Evolutionary conservation across 2,888 invertebrate genomes (phyloP).

Genomic region (Listrodromus nycthemerus): DNA sequence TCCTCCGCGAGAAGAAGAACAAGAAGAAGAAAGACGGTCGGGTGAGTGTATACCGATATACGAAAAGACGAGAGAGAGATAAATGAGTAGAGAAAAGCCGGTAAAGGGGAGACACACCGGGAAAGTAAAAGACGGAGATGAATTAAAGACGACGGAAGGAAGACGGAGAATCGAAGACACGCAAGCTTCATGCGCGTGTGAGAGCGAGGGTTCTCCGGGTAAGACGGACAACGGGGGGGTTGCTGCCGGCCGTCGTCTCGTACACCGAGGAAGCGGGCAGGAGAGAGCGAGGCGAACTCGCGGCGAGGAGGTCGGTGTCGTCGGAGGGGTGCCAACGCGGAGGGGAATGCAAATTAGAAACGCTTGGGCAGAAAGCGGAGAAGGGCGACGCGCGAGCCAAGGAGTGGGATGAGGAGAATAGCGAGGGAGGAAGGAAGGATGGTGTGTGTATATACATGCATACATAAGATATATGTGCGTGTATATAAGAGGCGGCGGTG

Average conservation of each 20-base stretch:
- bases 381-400: conserved; percentile 61
- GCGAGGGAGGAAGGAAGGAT: conserved; percentile 67
- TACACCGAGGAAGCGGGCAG: conserved; percentile 36
- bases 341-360: conserved; percentile 85
- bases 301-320: conserved; percentile 61
- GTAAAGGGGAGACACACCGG: conserved; percentile 51
- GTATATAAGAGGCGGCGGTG: conserved; percentile 61
- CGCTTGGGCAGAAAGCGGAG: conserved; percentile 81
- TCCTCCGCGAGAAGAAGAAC: conserved; percentile 32
- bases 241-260: conserved; percentile 63
- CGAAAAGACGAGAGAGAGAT: conserved; percentile 25
- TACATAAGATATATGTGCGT: conserved; percentile 42
- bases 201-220: conserved; percentile 31
- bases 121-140: conserved; percentile 34
- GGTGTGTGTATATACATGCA: conserved; percentile 69
- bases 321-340: conserved; percentile 78
- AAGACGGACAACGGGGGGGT: conserved; percentile 68
- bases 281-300: conserved; percentile 48
- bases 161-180: conserved; percentile 53
- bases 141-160: conserved; percentile 56
- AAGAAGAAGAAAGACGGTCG: conserved; percentile 30
- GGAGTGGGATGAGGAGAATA: conserved; percentile 48
- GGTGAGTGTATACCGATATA: conserved; percentile 26
- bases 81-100: conserved; percentile 51
- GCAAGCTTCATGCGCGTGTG: conserved; percentile 20